Percentiles rank a stretch among this genome's conserved stretches.
phyloP scores from a whole-genome alignment of 2,888 invertebrate species.

The Drosophila nr. perissopoda region DNA sequence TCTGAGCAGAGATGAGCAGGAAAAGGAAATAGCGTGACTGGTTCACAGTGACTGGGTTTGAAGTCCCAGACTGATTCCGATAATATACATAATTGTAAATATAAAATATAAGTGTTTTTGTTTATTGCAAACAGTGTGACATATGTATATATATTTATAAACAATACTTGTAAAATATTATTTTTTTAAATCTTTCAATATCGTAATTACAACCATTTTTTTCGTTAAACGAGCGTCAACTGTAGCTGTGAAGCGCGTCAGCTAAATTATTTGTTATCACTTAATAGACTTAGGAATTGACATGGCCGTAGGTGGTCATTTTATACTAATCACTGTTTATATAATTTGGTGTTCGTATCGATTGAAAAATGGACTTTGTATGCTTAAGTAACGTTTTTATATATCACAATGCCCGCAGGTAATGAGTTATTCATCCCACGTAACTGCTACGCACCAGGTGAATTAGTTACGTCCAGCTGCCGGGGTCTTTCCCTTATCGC shows the following conservation, averaged over 20 bases:
- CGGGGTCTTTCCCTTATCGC: conserved; percentile 82
- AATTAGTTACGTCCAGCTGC: conserved; percentile 43
- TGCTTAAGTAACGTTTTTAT: conserved; percentile 9
- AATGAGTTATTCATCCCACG: conserved; percentile 33
- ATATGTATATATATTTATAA: background rate
- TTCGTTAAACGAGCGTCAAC: background rate
- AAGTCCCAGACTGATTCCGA: background rate
- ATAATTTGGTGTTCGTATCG: background rate
- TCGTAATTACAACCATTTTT: background rate
- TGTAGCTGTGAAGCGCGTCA: background rate
- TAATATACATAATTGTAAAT: background rate
- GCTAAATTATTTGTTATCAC: background rate
- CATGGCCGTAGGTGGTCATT: background rate
- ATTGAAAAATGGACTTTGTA: background rate
- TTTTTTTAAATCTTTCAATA: background rate
- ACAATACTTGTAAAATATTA: background rate
- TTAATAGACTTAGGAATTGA: background rate
- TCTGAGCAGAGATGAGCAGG: background rate
- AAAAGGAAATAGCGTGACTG: background rate
- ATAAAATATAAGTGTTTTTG: background rate
- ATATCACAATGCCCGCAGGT: conserved; percentile 42
- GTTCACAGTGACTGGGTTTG: background rate
- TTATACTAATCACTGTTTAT: background rate
- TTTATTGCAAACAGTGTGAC: background rate
- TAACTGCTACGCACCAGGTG: background rate